These are phyloP conservation scores for Anthopleura xanthogrammica DNA, from an alignment of 92 coral and sea anemone species.

Conservation along the genomic window DNA sequence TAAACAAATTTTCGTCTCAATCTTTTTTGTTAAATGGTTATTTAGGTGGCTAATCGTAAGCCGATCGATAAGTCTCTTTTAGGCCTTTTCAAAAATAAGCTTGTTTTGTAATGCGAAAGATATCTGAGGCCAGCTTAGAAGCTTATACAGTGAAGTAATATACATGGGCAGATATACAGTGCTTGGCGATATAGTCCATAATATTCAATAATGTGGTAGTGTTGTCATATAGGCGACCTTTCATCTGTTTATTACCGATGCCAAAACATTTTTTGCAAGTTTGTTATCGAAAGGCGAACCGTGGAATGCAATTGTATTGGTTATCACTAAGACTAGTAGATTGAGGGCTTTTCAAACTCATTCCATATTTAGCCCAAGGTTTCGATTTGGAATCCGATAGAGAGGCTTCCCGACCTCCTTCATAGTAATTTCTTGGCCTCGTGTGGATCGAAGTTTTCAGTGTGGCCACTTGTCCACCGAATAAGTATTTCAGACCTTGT, in stretches of 20 bases:
- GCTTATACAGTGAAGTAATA: constrained; percentile 24
- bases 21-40: background rate
- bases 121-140: constrained; percentile 4
- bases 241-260: background rate
- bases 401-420: constrained; percentile 35
- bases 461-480: constrained; percentile 14
- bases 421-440: constrained; percentile 18
- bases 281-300: constrained; percentile 21
- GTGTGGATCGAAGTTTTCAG: constrained; percentile 21
- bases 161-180: constrained; percentile 25
- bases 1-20: background rate
- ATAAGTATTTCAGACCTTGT: constrained; percentile 43
- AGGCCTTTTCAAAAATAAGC: constrained; percentile 1
- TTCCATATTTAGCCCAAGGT: constrained; percentile 14
- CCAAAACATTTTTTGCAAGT: background rate
- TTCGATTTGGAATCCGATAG: constrained; percentile 22
- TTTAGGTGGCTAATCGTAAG: background rate
- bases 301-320: constrained; percentile 28
- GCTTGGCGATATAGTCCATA: constrained; percentile 18
- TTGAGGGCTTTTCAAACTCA: constrained; percentile 25
- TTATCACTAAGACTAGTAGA: constrained; percentile 13
- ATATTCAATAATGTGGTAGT: background rate
- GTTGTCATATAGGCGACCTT: background rate
- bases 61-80: constrained; percentile 5
- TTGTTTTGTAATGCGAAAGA: constrained; percentile 5